Conservation (phyloP, 2,113 vertebrate genomes). For the Phylloscopus trochilus region DNA sequence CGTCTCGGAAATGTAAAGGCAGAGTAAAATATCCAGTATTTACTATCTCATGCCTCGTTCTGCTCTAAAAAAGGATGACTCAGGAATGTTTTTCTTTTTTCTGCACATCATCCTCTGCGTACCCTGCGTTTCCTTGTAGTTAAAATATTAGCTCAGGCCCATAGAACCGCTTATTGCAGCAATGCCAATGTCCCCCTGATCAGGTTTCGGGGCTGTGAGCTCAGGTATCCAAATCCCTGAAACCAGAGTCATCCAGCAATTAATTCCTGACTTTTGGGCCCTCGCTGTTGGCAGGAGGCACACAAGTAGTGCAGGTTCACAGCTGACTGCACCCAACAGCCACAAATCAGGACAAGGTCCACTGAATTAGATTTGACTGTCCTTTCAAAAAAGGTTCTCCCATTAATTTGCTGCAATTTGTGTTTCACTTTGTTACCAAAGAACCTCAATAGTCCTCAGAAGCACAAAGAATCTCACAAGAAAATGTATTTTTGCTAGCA, state of each 20-base stretch:
- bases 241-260: neutral
- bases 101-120: neutral
- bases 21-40: neutral
- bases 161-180: neutral
- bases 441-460: neutral
- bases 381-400: neutral
- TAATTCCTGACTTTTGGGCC: neutral
- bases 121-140: neutral
- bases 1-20: fast-evolving
- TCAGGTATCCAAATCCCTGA: neutral
- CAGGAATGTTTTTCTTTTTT: neutral
- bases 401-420: neutral
- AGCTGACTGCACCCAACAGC: neutral
- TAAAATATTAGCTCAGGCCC: neutral
- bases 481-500: neutral
- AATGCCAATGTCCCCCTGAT: neutral
- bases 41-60: neutral
- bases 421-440: constrained; percentile 20
- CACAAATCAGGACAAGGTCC: neutral
- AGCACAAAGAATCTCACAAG: neutral
- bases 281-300: neutral
- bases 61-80: neutral
- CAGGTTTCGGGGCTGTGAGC: neutral
- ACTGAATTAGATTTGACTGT: neutral
- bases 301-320: neutral